phyloP scores from a whole-genome alignment of 2,888 invertebrate species.

The Ophonus ardosiacus region DNA sequence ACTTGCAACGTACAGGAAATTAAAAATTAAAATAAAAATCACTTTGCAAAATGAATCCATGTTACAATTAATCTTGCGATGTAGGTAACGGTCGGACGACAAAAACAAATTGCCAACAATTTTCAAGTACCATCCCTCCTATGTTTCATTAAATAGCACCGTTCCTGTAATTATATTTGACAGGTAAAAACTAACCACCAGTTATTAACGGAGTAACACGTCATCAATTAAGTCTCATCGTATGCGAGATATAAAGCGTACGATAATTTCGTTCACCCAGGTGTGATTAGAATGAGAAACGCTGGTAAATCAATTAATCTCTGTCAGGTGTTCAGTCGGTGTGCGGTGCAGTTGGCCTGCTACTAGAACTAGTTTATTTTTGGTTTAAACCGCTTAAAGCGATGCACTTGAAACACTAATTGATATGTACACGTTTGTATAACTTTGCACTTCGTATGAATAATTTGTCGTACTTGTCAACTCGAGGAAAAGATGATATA shows the following conservation, averaged over 20 bases:
- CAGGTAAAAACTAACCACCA: constrained; percentile 2
- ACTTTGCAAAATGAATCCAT: neutral
- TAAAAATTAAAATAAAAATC: neutral
- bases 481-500: neutral
- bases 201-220: constrained; percentile 14
- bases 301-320: constrained; percentile 35
- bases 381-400: neutral
- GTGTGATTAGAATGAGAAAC: constrained; percentile 32
- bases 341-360: neutral
- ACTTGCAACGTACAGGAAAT: neutral
- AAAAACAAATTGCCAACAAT: constrained; percentile 15
- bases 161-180: constrained; percentile 1
- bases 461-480: constrained; percentile 45
- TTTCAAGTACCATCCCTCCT: neutral
- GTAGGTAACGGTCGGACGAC: neutral
- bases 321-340: constrained; percentile 12
- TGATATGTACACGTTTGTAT: constrained; percentile 27
- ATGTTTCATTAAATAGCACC: constrained; percentile 3
- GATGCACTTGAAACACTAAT: constrained; percentile 25
- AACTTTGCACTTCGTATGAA: constrained; percentile 1
- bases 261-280: constrained; percentile 4
- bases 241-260: neutral
- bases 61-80: neutral
- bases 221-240: constrained; percentile 16
- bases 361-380: constrained; percentile 35